Evolutionary conservation across 2,888 invertebrate genomes (phyloP).

Genomic region (Caenorhabditis sinica): DNA sequence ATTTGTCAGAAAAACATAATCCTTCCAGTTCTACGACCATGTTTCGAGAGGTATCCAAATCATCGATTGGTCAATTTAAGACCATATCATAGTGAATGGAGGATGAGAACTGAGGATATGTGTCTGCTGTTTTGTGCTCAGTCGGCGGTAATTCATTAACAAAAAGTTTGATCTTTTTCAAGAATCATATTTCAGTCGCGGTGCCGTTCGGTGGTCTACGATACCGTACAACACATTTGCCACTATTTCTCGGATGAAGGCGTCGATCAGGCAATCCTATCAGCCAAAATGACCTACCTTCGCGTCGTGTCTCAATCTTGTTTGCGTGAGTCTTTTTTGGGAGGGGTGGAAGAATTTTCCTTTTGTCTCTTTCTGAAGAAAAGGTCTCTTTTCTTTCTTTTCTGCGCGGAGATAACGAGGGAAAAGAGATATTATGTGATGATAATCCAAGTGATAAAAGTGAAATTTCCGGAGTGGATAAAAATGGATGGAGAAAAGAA

Average conservation of each 20-base stretch:
- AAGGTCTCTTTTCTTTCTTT: not conserved
- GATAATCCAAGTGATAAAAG: constrained; percentile 25
- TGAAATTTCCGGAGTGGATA: constrained; percentile 29
- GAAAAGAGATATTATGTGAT: constrained; percentile 8
- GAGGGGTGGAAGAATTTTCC: too few relatives aligned
- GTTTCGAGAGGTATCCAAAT: constrained; percentile 81
- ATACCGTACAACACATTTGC: constrained; percentile 80
- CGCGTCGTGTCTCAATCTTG: constrained; percentile 78
- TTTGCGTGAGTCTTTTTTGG: constrained; percentile 71
- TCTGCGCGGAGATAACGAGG: too few relatives aligned
- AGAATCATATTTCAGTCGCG: constrained; percentile 75
- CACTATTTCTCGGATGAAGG: constrained; percentile 80
- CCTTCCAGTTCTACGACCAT: constrained; percentile 81
- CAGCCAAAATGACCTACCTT: constrained; percentile 81
- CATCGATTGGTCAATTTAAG: constrained; percentile 75
- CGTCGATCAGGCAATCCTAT: constrained; percentile 73
- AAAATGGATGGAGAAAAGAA: not conserved
- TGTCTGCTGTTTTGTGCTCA: constrained; percentile 79
- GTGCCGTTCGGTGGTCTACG: constrained; percentile 82
- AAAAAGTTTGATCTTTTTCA: not conserved
- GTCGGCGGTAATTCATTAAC: constrained; percentile 69
- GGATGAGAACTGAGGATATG: constrained; percentile 80
- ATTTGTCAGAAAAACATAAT: not conserved
- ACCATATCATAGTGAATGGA: constrained; percentile 82
- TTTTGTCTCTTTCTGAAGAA: constrained; percentile 7